Evolutionary conservation across 2,888 invertebrate species (phyloP).

Genomic region (Helleia helle): DNA sequence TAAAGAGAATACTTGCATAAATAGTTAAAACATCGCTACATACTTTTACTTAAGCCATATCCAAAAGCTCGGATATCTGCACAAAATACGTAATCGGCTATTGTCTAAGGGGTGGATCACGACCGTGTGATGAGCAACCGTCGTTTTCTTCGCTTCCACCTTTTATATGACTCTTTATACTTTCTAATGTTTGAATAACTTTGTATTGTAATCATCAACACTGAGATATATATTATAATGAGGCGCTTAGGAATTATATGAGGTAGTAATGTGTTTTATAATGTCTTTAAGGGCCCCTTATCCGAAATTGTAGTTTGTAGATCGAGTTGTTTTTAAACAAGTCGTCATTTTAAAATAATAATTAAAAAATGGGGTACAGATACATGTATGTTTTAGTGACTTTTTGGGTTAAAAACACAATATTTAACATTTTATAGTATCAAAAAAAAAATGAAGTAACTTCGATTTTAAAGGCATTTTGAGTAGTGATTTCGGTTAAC

Average conservation of each 20-base stretch:
- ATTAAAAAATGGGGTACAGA: too few species aligned
- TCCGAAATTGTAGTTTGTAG: too few species aligned
- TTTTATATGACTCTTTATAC: constrained; percentile 27
- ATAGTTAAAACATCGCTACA: constrained; percentile 11
- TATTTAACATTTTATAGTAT: too few species aligned
- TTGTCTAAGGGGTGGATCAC: constrained; percentile 54
- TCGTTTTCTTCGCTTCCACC: constrained; percentile 23
- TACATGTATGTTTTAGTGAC: too few species aligned
- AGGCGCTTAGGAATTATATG: constrained; percentile 2
- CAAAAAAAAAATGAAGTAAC: too few species aligned
- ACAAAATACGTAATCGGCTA: constrained; percentile 57
- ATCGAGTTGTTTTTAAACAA: too few species aligned
- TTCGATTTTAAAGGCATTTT: too few species aligned
- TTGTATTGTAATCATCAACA: constrained; percentile 24
- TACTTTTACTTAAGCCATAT: constrained; percentile 28
- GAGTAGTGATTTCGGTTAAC: too few species aligned
- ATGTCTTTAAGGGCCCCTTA: too few species aligned
- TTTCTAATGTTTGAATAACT: constrained; percentile 26
- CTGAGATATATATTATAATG: constrained; percentile 21
- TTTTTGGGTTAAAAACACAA: too few species aligned
- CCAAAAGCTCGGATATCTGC: constrained; percentile 33
- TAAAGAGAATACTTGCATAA: too few species aligned
- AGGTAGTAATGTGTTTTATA: not conserved
- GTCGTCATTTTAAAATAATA: too few species aligned
- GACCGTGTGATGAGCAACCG: constrained; percentile 46